Conservation (phyloP, 64 coral and sea anemone species). For the Porites australiensis region DNA sequence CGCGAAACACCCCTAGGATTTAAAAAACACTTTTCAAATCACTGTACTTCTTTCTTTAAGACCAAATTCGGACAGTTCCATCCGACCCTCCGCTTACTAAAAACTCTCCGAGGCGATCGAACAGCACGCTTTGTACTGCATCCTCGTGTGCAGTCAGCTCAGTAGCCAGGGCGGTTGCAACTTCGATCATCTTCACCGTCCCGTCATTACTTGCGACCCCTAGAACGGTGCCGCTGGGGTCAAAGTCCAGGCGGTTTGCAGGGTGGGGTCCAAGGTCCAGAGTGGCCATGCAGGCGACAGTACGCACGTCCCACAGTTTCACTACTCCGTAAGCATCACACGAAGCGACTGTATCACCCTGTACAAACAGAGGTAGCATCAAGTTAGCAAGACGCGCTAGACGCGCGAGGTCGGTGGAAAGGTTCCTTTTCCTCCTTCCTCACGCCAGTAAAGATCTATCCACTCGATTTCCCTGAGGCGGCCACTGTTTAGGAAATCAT, state of each 20-base stretch:
- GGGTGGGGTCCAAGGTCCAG: conserved; percentile 92
- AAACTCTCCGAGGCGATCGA: conserved; percentile 91
- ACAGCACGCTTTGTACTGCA: conserved; percentile 95
- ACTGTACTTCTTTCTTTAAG: not conserved
- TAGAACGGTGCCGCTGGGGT: conserved; percentile 94
- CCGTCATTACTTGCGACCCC: conserved; percentile 97
- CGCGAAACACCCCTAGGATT: too few species aligned
- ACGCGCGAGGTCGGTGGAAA: too few species aligned
- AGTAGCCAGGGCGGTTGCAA: conserved; percentile 75
- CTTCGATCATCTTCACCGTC: conserved; percentile 93
- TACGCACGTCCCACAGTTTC: conserved; percentile 99
- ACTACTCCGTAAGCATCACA: conserved; percentile 97
- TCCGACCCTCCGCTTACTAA: conserved; percentile 94
- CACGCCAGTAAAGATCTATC: too few species aligned
- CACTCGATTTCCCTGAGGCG: too few species aligned
- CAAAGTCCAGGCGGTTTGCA: conserved; percentile 94
- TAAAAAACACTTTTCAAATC: not conserved
- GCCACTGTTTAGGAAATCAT: too few species aligned
- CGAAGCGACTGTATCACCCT: conserved; percentile 97
- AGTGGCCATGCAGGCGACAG: conserved; percentile 87
- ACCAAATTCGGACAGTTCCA: conserved; percentile 96
- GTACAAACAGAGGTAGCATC: not conserved
- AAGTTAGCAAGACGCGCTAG: not conserved
- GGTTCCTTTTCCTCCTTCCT: too few species aligned
- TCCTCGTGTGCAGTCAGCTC: conserved; percentile 96